Evolutionary conservation across 2,888 invertebrate species (phyloP).

Genomic region (Metallyticus violacea): DNA sequence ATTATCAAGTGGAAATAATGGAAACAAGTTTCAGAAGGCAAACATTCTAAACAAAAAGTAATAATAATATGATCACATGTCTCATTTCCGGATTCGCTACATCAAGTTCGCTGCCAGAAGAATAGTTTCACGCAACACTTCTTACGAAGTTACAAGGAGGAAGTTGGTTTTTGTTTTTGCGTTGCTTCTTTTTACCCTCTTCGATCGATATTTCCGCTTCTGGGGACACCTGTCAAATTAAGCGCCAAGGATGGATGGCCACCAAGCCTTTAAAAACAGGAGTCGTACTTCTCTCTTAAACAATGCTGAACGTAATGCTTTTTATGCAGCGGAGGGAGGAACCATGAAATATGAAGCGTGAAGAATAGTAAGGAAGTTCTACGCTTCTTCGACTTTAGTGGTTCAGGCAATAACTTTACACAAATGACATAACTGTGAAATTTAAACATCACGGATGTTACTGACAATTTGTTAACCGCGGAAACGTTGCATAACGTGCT

Average conservation of each 20-base stretch:
- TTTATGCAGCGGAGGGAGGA: neutral
- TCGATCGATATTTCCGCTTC: neutral
- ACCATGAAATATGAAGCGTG: neutral
- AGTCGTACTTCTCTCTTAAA: too few species aligned
- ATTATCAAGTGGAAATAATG: too few species aligned
- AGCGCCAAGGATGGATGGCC: neutral
- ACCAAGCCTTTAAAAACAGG: too few species aligned
- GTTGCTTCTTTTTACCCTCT: neutral
- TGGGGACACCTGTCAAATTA: neutral
- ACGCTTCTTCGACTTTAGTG: neutral
- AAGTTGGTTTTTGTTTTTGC: neutral
- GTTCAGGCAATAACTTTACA: neutral
- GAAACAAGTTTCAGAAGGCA: too few species aligned
- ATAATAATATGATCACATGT: too few species aligned
- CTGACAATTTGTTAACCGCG: neutral
- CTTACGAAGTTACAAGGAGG: neutral
- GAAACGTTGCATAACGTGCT: neutral
- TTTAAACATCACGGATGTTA: neutral
- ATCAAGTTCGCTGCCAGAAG: too few species aligned
- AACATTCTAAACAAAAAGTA: too few species aligned
- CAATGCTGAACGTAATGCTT: too few species aligned
- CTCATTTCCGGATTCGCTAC: too few species aligned
- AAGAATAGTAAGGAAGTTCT: neutral
- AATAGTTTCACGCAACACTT: neutral
- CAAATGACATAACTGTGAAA: neutral